Conservation (phyloP, 2,888 invertebrate genomes). For the Morpho helenor region DNA sequence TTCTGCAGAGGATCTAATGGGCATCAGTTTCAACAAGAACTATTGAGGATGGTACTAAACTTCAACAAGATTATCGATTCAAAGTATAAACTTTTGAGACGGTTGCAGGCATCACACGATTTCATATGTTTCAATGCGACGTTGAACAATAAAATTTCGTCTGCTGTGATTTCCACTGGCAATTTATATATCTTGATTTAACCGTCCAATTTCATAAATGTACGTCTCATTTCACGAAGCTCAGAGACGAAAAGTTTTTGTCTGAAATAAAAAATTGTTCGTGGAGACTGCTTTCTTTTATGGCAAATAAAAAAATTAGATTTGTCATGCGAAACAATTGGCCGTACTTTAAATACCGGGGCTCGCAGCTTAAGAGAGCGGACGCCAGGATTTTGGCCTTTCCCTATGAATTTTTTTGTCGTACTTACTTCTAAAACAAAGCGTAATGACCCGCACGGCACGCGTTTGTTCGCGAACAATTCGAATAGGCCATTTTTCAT, state of each 20-base stretch:
- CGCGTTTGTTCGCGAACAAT: conserved; percentile 78
- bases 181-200: conserved; percentile 19
- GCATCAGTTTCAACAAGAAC: no score
- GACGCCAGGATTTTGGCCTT: conserved; percentile 65
- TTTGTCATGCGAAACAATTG: conserved; percentile 58
- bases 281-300: conserved; percentile 10
- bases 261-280: conserved; percentile 13
- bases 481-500: conserved; percentile 77
- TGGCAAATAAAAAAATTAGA: conserved; percentile 40
- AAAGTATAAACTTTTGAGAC: no score
- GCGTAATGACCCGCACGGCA: conserved; percentile 76
- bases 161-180: conserved; percentile 38
- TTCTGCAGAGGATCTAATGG: no score
- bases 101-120: no score
- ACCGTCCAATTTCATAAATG: conserved; percentile 9
- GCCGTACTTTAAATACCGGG: conserved; percentile 34
- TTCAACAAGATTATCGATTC: no score
- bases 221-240: conserved; percentile 14
- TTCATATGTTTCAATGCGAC: conserved; percentile 45
- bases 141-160: conserved; percentile 35
- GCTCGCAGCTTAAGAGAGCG: conserved; percentile 48
- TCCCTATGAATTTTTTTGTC: conserved; percentile 64
- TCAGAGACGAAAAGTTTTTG: conserved; percentile 2
- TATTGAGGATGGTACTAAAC: no score
- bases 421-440: conserved; percentile 74